Evolutionary conservation across 2,888 invertebrate genomes (phyloP), one percentile per base, ranked within the genome.

Genomic region (Axea sp.): DNA sequence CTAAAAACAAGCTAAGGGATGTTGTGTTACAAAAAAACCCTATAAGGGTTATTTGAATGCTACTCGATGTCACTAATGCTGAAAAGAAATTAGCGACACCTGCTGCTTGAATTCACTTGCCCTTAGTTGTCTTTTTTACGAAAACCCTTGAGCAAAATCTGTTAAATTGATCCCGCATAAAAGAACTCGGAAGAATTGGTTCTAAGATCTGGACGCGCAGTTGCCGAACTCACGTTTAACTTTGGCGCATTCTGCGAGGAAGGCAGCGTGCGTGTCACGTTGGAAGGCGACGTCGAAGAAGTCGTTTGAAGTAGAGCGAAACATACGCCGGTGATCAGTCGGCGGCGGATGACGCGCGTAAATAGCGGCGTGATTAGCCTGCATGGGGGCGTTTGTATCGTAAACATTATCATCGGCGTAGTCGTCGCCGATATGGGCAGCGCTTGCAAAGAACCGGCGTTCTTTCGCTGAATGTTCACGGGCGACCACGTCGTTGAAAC

Each of bases 401-500:
- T 53, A 69, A 47, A 71, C 51, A 53, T 59, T 67, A 12, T 69
- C 51, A 15, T 59, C 51, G 39, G 74, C 76, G 62, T 76, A 75
- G 45, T 78, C 77, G 45, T 75, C 67, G 45, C 45, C 65, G 39
- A 75, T 51, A 12, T 59, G 75, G 0, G 72, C 64, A 9, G 65
- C 62, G 57, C 68, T 71, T 7, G 75, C 37, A 45, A 67, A 75
- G 30, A 72, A 55, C 1, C 72, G 68, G 6, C 73, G 72, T 31
- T 81, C 37, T 57, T 72, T 76, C n/a, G 77, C 43, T n/a, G n/a
- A n/a, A 37, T 77, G 75, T 28, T 82, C 80, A 33, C 78, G 78
- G 79, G 82, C 83, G 9, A 86, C 79, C 84, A 85, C 83, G 65
- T 86, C 86, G 76, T 84, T 84, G 74, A 86, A 85, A 64, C 85